Evolutionary conservation across 1,140 invertebrate genomes (phyloP).

Genomic region (Hylaeus volcanicus): DNA sequence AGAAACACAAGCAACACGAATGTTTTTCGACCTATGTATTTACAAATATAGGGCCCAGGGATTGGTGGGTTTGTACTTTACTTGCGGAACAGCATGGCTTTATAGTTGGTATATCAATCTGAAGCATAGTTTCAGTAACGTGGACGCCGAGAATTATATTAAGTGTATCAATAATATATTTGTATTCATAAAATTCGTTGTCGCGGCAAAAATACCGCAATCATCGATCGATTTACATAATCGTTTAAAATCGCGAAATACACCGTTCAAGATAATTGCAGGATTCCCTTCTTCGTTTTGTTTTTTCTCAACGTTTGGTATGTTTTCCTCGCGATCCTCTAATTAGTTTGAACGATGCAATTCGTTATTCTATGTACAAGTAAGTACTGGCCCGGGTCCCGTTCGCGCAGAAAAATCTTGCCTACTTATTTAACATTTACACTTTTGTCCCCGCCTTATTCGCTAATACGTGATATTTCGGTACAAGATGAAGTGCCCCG

Average conservation of each 20-base stretch:
- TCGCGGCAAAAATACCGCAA: background rate
- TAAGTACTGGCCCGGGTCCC: slow-evolving; percentile 68
- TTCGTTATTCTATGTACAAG: slow-evolving; percentile 45
- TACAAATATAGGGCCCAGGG: slow-evolving; percentile 37
- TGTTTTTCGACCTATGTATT: slow-evolving; percentile 6
- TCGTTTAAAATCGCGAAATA: slow-evolving; percentile 17
- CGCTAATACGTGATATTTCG: slow-evolving; percentile 30
- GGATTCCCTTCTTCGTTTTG: background rate
- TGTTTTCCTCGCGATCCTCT: background rate
- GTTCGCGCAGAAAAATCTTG: slow-evolving; percentile 35
- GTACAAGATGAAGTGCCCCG: slow-evolving; percentile 4
- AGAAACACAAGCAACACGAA: background rate
- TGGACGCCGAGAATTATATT: background rate
- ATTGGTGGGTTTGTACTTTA: slow-evolving; percentile 45
- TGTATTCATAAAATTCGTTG: slow-evolving; percentile 1
- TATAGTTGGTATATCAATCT: background rate
- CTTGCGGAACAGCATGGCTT: slow-evolving; percentile 37
- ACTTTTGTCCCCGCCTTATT: slow-evolving; percentile 38
- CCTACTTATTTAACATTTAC: slow-evolving; percentile 52
- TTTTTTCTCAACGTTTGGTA: background rate
- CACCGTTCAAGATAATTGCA: slow-evolving; percentile 14
- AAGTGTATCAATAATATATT: slow-evolving; percentile 9
- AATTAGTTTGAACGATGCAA: slow-evolving; percentile 26
- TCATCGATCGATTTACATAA: slow-evolving; percentile 15
- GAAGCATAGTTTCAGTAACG: slow-evolving; percentile 11